Evolutionary conservation across 2,113 vertebrate genomes (phyloP).

Genomic region (Aleadryas rufinucha): DNA sequence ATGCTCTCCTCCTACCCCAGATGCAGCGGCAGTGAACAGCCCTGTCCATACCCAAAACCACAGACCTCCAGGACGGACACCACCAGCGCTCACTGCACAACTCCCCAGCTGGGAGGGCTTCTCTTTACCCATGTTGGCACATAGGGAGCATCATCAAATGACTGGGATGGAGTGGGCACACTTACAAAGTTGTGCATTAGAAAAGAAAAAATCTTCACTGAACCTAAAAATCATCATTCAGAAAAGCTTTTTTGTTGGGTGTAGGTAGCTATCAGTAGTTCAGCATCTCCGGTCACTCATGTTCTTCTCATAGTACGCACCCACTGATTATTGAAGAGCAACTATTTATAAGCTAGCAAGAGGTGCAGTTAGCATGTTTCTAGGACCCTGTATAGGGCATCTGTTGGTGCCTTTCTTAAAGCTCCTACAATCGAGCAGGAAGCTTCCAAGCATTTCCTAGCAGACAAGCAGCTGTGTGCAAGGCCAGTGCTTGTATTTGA

Average conservation of each 20-base stretch:
- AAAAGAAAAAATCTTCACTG: neutral
- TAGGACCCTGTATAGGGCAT: neutral
- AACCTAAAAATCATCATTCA: neutral
- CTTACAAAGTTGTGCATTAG: neutral
- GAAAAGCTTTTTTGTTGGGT: neutral
- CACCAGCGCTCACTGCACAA: neutral
- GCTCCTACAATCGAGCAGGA: rapidly evolving
- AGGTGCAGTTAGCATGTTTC: neutral
- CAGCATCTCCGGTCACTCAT: neutral
- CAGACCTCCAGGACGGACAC: neutral
- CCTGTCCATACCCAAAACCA: neutral
- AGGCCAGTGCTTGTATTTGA: neutral
- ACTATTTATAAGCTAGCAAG: neutral
- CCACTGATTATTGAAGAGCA: neutral
- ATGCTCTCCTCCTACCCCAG: neutral
- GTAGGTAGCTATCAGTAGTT: neutral
- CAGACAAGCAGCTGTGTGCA: neutral
- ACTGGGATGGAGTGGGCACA: rapidly evolving
- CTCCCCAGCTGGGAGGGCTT: neutral
- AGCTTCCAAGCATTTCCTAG: neutral
- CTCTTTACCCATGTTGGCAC: neutral
- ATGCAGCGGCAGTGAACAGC: neutral
- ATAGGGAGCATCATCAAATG: neutral
- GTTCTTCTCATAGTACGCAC: neutral
- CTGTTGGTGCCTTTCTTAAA: neutral